Base-by-base conservation (phyloP, 2,797 vertebrate species). In the Alfaro cultratus region DNA sequence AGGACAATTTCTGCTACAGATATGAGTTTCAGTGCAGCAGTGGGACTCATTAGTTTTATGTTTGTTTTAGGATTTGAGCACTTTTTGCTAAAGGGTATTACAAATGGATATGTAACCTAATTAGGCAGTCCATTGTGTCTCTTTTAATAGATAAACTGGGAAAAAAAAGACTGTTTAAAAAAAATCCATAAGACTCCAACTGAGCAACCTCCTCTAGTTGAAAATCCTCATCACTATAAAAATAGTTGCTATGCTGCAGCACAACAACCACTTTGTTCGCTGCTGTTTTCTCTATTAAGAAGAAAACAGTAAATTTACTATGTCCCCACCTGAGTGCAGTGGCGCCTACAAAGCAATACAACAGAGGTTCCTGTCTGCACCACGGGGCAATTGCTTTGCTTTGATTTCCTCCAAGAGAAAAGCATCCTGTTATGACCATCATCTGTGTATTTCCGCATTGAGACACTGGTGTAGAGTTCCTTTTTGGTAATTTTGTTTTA, bases 1-100 rank as follows among this genome's bases (percentile, higher is more conserved):
- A 67, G 55, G 26, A 73, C 0, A 31, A 43, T 79, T 82, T 87
- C 75, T 89, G 71, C 47, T 78, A 26, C 36, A 60, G 70, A 79
- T 84, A 75, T 73, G 60, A 46, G 57, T 34, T 75, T 82, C 45
- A 76, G 60, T 51, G 57, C 73, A 76, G 85, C 81, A 81, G 74
- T 68, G 77, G 76, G 77, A 34, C 85, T 84, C 80, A 84, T 87
- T 87, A 82, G 73, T 68, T 62, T 76, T 71, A 23, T 82, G 72
- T 79, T 81, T 88, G 60, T 75, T 82, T 82, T 75, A 71, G 75
- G 29, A 73, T 82, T 81, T 87, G 79, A 90, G 79, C 49, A 68
- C 31, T 80, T 77, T 36, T 77, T 68, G 53, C 45, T 79, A 71
- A 46, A 60, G 46, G 73, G 62, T 45, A 7, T 67, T 77, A 26